Base-by-base conservation (phyloP, 2,888 invertebrate genomes). In the Tolmerus cingulatus region DNA sequence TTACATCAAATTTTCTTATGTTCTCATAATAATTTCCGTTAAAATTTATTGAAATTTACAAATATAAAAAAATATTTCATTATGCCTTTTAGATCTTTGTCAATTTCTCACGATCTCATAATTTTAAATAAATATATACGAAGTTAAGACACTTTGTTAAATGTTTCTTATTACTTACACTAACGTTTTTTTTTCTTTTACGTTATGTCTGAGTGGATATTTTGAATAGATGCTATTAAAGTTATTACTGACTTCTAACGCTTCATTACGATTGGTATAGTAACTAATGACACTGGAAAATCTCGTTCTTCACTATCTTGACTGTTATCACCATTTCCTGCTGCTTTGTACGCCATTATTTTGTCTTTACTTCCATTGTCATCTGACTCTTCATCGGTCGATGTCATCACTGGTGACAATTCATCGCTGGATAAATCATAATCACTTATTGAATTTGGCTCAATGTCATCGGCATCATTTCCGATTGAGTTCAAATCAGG, bases 361-460 rank as follows among this genome's bases (percentile, higher is more conserved):
- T 19, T 57, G 14, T 77, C 66, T 55, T 81, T 82, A 46, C 40
- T 84, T 5, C 81, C 74, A 84, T 88, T 82, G 30, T 88, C 88
- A 40, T 87, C 87, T 12, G 86, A 76, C 14, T 87, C 87, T 23
- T 88, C 87, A 55, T 88, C 87, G 40, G 88, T 87, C 34, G 88
- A 87, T 30, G 88, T 88, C 88, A 88, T 88, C 19, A 88, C 86
- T 23, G 88, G 88, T 55, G 88, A 88, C 27, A 87, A 55, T 85
- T 88, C 88, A 78, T 88, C 88, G 66, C 88, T 87, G 3, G 88
- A 88, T 76, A 87, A 74, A 76, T 88, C 88, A 76, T 87, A 88
- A 74, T 88, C 88, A 84, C 88, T 88, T 46, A 88, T 88, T 12
- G 88, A 88, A 84, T 84, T 87, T 40, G 88, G 88, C 86, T 88